Base-by-base conservation (phyloP, 1,140 invertebrate species). In the Nomia melanderi region DNA sequence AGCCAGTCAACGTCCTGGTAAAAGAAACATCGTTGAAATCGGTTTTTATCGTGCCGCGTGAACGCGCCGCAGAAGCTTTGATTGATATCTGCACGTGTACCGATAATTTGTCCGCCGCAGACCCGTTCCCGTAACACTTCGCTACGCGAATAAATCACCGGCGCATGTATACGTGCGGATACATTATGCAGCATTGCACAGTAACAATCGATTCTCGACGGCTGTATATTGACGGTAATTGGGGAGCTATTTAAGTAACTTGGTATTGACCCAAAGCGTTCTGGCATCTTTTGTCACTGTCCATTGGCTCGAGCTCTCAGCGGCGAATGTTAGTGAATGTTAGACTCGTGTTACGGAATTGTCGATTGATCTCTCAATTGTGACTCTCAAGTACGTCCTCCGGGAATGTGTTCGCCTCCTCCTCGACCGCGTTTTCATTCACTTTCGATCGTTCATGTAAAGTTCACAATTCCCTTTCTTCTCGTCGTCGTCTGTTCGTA, bases 81-180 rank as follows among this genome's bases (percentile, higher is more conserved):
- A 56, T 75, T 14, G 53, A 57, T 67, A 67, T 75, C 63, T 50
- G 31, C 33, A 56, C 63, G 17, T 66, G 62, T 36, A 57, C 41
- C 23, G 72, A 67, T 67, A 75, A 67, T 64, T 75, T 31, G 20
- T 57, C 57, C n/a, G n/a, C n/a, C n/a, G n/a, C n/a, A n/a, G n/a
- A n/a, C 6, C 25, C 5, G 36, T 75, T 75, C 50, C n/a, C 63
- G 63, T 41, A 75, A 67, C 53, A n/a, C 17, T 14, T 9, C 72
- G 63, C 57, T 31, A 67, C 11, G 39, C 6, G 60, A 50, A 54
- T 65, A 56, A 65, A 14, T 1, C 5, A 8, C 23, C 14, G 12
- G 6, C 9, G 7, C 11, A 2, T n/a, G n/a, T n/a, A n/a, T n/a
- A 25, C 14, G 23, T 31, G 25, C 31, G n/a, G n/a, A 12, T 27